These are phyloP conservation scores for Charadrius vociferus DNA, from an alignment of 2,113 vertebrate genomes.

Conservation along the genomic window DNA sequence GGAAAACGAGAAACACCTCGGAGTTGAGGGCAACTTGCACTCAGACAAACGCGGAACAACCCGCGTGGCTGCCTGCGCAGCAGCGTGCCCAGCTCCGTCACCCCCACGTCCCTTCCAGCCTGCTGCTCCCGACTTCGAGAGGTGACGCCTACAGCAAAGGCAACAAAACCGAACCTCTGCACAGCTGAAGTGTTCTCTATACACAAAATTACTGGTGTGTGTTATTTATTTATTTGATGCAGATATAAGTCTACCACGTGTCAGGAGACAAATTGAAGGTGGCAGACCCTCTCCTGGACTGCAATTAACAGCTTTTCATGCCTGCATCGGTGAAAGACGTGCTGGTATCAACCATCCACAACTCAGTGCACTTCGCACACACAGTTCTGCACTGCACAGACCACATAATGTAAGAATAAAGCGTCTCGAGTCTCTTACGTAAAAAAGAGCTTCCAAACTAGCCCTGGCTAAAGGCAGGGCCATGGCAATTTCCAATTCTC, in stretches of 20 bases:
- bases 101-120: background rate
- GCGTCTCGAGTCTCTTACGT: rapidly evolving
- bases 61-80: rapidly evolving
- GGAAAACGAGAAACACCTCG: rapidly evolving
- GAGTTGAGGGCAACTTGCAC: background rate
- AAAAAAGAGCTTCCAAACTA: background rate
- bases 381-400: background rate
- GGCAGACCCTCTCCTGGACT: background rate
- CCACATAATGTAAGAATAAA: background rate
- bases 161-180: background rate
- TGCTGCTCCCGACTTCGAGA: background rate
- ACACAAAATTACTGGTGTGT: background rate
- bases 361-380: background rate
- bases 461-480: background rate
- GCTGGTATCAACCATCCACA: background rate
- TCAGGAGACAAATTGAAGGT: background rate
- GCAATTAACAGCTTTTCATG: background rate
- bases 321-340: background rate
- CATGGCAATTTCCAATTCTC: background rate
- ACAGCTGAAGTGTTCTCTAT: background rate
- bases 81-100: background rate
- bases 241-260: background rate
- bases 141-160: background rate
- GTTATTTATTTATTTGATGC: background rate
- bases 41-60: background rate